These are phyloP conservation scores for Microchrysa polita DNA, from an alignment of 2,888 invertebrate species.

Conservation along the genomic window DNA sequence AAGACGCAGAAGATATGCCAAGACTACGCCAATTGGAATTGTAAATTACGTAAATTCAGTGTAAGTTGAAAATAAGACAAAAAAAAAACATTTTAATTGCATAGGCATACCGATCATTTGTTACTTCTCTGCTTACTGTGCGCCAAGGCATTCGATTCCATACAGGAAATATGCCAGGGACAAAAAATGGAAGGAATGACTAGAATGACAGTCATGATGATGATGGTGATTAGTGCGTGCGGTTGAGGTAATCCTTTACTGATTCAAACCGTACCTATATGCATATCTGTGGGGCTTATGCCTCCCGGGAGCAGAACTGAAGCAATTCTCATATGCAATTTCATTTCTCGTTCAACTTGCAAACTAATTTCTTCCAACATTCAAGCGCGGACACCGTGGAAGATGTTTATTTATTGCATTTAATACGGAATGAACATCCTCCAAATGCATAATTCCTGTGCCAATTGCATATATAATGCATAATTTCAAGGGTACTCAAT, in stretches of 20 bases:
- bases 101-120: background rate
- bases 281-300: no score
- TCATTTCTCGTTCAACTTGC: background rate
- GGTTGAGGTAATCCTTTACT: background rate
- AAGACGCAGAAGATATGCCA: no score
- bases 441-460: slow-evolving; percentile 30
- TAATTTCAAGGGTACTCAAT: background rate
- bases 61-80: background rate
- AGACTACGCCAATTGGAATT: background rate
- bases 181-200: slow-evolving; percentile 4
- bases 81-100: background rate
- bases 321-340: no score
- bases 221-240: no score
- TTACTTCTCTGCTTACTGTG: no score
- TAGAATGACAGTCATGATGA: background rate
- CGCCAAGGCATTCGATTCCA: background rate
- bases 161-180: background rate
- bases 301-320: background rate
- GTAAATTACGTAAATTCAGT: background rate
- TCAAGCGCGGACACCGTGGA: slow-evolving; percentile 35
- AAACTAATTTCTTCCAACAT: slow-evolving; percentile 24
- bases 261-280: background rate
- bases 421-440: background rate
- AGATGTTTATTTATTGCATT: slow-evolving; percentile 41
- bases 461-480: background rate